Base-by-base conservation (phyloP, 1,140 invertebrate genomes). In the Nasonia longicornis region DNA sequence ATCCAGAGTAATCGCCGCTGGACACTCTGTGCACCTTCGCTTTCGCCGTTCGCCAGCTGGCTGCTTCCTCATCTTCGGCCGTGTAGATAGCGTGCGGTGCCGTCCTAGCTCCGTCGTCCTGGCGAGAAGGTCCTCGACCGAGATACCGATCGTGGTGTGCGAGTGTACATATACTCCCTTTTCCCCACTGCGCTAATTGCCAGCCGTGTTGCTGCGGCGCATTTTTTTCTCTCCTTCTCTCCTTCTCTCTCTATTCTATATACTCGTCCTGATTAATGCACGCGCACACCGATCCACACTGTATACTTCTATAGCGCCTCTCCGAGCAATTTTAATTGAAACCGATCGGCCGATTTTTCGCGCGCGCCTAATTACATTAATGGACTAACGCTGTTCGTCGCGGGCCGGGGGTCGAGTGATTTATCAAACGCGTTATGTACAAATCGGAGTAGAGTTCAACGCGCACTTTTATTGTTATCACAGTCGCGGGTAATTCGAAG, bases 101-200 rank as follows among this genome's bases (percentile, higher is more conserved):
- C 1, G 16, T 20, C 7, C 2, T 58, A 20, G 16, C 16, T n/a
- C 16, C 20, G 52, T 58, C 52, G 52, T 58, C 20, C 16, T 58
- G 31, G 69, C 29, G 69, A 35, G 7, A 58, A 58, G 29, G 69
- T 71, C 69, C 69, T 35, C 69, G 35, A 42, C 69, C 31, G 31
- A 42, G 69, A 35, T 71, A 42, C 69, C 69, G 29, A 42, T 42
- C 69, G 12, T 31, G 20, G 6, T 58, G 14, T 20, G 14, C n/a
- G 52, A 4, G 52, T 58, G 6, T 20, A 16, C 16, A n/a, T 58
- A 16, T 58, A 58, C 52, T n/a, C 52, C 20, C 52, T 58, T 58
- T 64, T 38, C 4, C n/a, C n/a, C 14, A 20, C 3, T 22, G 14
- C 10, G 35, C 52, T 77, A 77, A 77, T 77, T 77, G 63, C 45